Percentiles rank a stretch among this genome's conserved stretches.
These are phyloP conservation scores for Lucilia sericata DNA, from an alignment of 1,140 invertebrate species.

Conservation along the genomic window DNA sequence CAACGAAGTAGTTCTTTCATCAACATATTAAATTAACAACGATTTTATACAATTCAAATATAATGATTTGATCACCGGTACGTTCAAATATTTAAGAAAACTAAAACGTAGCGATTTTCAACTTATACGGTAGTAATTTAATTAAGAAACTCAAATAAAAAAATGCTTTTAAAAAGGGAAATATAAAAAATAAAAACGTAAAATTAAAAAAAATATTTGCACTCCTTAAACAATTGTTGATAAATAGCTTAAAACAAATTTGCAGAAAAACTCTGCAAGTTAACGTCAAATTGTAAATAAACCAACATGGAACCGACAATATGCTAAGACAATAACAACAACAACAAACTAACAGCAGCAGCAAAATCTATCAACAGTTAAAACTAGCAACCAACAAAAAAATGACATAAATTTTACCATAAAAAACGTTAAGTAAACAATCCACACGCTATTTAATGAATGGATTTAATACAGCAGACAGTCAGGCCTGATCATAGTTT, in stretches of 20 bases:
- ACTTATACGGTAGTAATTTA: slow-evolving; percentile 29
- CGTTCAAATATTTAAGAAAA: background rate
- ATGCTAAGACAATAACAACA: background rate
- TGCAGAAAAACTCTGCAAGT: background rate
- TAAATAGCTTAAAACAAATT: background rate
- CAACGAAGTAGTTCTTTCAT: background rate
- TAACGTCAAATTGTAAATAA: slow-evolving; percentile 6
- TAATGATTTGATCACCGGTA: background rate
- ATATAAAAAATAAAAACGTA: background rate
- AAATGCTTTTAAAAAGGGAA: background rate
- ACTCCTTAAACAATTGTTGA: slow-evolving; percentile 25
- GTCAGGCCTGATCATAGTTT: slow-evolving; percentile 21
- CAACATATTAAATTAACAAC: background rate
- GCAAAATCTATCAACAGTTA: too few species aligned
- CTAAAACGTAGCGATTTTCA: background rate
- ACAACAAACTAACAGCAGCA: too few species aligned
- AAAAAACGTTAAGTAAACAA: background rate
- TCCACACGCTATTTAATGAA: slow-evolving; percentile 42
- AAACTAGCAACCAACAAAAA: background rate
- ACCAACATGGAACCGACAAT: slow-evolving; percentile 30
- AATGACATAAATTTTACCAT: background rate
- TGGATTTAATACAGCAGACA: background rate
- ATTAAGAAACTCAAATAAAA: background rate
- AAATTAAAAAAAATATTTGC: background rate
- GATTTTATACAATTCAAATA: background rate